Percentiles rank a stretch among this genome's conserved stretches.
phyloP scores from a whole-genome alignment of 2,113 vertebrate genomes.

The Eptesicus fuscus region DNA sequence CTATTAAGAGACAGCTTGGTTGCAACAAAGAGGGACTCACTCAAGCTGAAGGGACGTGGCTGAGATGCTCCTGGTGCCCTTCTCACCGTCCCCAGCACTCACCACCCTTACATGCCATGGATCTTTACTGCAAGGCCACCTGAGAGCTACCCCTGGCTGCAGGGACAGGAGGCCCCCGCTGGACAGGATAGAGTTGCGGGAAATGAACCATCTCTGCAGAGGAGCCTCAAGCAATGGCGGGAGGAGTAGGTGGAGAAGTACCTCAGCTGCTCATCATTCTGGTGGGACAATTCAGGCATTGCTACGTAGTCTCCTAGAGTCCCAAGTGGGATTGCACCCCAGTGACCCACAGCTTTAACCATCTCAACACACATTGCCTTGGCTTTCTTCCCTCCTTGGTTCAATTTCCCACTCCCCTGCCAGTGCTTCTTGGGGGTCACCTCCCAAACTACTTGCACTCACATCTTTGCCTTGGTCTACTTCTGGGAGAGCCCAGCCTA shows the following conservation, averaged over 20 bases:
- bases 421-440: not conserved
- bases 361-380: too few species aligned
- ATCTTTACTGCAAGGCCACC: not conserved
- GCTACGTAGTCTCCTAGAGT: not conserved
- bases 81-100: not conserved
- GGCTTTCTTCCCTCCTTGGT: not conserved
- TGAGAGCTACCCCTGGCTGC: not conserved
- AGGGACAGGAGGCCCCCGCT: accelerated
- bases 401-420: not conserved
- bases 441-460: not conserved
- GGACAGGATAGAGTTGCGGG: not conserved
- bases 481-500: not conserved
- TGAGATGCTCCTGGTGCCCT: too few species aligned
- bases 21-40: not conserved
- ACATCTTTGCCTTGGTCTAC: not conserved
- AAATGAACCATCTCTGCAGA: not conserved
- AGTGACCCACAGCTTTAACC: not conserved
- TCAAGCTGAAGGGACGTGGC: not conserved
- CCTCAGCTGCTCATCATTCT: not conserved
- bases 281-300: not conserved
- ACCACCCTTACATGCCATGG: not conserved
- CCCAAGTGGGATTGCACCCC: not conserved
- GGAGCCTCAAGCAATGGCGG: not conserved
- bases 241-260: not conserved
- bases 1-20: not conserved